Percentiles rank a stretch among this genome's conserved stretches.
phyloP scores from a whole-genome alignment of 2,888 invertebrate species.

The Odontocolon sp. region DNA sequence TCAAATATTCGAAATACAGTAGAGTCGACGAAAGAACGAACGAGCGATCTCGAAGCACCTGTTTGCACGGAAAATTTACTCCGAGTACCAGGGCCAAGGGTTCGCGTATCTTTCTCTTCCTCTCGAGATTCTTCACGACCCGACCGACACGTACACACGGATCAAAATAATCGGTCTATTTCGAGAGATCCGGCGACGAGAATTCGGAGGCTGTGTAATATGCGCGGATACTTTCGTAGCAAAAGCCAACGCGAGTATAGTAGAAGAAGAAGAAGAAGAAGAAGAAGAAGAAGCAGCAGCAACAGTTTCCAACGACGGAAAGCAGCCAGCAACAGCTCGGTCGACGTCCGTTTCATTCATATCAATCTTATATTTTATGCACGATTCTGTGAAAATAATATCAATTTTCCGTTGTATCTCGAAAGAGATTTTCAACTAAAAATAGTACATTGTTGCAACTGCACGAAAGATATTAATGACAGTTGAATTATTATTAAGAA shows the following conservation, averaged over 20 bases:
- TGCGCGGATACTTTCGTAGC: conserved; percentile 10
- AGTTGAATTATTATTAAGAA: background rate
- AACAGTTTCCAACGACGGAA: background rate
- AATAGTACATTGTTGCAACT: background rate
- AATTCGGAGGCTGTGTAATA: conserved; percentile 47
- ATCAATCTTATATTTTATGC: conserved; percentile 24
- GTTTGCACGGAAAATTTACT: conserved; percentile 38
- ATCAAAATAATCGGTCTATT: conserved; percentile 55
- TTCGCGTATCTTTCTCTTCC: conserved; percentile 37
- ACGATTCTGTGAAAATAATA: background rate
- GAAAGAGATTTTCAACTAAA: background rate
- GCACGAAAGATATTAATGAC: background rate
- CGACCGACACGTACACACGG: conserved; percentile 39
- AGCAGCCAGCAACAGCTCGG: background rate
- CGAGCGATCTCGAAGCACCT: conserved; percentile 16
- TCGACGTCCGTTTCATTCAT: conserved; percentile 32
- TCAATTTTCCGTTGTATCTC: background rate
- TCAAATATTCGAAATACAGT: too few relatives aligned
- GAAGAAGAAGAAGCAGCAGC: background rate
- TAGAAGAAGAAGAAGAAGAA: background rate
- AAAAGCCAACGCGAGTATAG: background rate
- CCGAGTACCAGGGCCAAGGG: conserved; percentile 55
- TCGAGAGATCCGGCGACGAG: conserved; percentile 49
- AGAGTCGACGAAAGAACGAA: too few relatives aligned
- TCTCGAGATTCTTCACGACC: conserved; percentile 34